Percentiles rank a stretch among this genome's conserved stretches.
These are phyloP conservation scores for Pelmatolapia mariae DNA, from an alignment of 2,113 vertebrate genomes.

Conservation along the genomic window DNA sequence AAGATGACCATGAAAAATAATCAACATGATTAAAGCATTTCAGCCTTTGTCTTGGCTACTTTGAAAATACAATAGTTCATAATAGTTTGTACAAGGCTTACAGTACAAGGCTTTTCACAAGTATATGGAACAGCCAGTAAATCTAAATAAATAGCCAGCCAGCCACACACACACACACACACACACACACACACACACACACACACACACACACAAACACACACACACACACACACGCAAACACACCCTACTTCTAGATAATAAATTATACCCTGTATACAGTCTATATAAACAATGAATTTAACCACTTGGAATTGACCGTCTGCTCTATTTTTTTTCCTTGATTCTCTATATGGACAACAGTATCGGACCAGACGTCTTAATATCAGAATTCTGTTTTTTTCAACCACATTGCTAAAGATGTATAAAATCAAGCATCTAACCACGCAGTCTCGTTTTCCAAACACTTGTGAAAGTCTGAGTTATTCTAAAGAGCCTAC, in stretches of 20 bases:
- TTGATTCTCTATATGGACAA: background rate
- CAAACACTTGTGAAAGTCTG: background rate
- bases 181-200: too few relatives aligned
- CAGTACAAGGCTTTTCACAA: background rate
- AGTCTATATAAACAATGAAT: background rate
- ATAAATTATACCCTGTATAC: background rate
- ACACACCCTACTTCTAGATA: background rate
- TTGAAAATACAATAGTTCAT: background rate
- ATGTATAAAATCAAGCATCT: background rate
- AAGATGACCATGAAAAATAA: background rate
- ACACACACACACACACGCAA: too few relatives aligned
- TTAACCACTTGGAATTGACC: background rate
- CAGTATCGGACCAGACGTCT: background rate
- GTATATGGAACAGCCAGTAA: background rate
- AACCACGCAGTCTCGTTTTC: background rate
- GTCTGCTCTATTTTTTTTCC: background rate
- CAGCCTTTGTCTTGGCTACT: background rate
- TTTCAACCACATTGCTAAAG: background rate
- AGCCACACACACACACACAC: too few relatives aligned
- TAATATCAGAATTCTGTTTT: background rate
- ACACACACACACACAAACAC: accelerated
- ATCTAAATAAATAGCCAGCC: background rate
- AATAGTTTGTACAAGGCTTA: too few relatives aligned
- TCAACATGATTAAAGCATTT: background rate
- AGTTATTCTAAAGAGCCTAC: background rate